Percentiles rank a stretch among this genome's conserved stretches.
Conservation (phyloP, 2,888 invertebrate species). For the Elegia similella region DNA sequence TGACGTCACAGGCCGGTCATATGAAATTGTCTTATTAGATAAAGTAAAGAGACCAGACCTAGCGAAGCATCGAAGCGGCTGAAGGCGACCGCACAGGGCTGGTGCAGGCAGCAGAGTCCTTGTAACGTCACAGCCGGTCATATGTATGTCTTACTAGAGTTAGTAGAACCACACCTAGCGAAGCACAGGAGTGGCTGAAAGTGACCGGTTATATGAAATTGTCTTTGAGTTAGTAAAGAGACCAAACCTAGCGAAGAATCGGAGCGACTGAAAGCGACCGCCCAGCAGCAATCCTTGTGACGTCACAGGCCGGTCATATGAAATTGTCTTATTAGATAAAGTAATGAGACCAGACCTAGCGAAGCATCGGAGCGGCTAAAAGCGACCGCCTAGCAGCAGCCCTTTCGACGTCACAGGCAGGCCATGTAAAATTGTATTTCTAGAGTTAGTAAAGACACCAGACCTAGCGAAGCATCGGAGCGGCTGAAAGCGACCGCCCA, state of each 20-base stretch:
- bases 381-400: constrained; percentile 91
- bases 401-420: constrained; percentile 90
- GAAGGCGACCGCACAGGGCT: constrained; percentile 92
- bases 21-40: not conserved
- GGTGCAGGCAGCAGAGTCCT: constrained; percentile 90
- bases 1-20: constrained; percentile 90
- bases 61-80: constrained; percentile 87
- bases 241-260: constrained; percentile 85
- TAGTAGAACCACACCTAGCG: too few relatives aligned
- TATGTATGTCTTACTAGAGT: too few relatives aligned
- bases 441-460: too few relatives aligned
- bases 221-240: not conserved
- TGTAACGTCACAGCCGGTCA: constrained; percentile 92
- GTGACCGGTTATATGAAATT: too few relatives aligned
- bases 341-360: constrained; percentile 60
- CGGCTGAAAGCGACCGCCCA: constrained; percentile 91
- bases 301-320: too few relatives aligned
- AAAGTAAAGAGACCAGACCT: not conserved
- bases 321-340: too few relatives aligned
- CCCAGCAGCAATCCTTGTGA: constrained; percentile 93
- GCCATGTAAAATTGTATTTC: too few relatives aligned
- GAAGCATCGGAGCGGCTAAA: constrained; percentile 89
- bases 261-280: constrained; percentile 88
- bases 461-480: constrained; percentile 86
- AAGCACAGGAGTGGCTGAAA: too few relatives aligned